phyloP scores from a whole-genome alignment of 2,888 invertebrate genomes.

The Phanerotoma sp. region DNA sequence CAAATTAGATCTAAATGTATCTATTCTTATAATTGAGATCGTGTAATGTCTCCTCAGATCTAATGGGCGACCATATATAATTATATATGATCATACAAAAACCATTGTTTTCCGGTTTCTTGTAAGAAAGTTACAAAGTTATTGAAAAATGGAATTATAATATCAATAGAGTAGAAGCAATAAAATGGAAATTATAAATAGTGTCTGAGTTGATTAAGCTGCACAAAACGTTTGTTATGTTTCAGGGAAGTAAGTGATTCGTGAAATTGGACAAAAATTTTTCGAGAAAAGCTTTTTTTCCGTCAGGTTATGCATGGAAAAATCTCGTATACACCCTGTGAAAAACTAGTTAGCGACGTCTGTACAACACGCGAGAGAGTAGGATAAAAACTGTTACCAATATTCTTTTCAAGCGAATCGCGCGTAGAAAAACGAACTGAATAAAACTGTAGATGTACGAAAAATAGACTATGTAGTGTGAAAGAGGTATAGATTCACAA shows the following conservation, averaged over 20 bases:
- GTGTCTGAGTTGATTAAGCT: no score
- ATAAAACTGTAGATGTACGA: conserved; percentile 14
- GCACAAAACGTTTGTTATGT: background rate
- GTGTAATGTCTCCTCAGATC: no score
- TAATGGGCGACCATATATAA: no score
- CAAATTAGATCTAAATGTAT: no score
- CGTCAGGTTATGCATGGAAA: conserved; percentile 11
- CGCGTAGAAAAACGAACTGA: conserved; percentile 14
- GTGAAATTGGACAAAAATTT: conserved; percentile 11
- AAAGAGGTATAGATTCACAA: conserved; percentile 13
- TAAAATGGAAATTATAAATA: no score
- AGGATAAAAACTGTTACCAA: conserved; percentile 1
- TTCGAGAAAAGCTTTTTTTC: background rate
- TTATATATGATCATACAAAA: no score
- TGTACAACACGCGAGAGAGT: conserved; percentile 11
- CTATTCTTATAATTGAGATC: no score
- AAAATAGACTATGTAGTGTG: background rate
- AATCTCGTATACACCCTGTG: conserved; percentile 12
- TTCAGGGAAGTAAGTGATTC: conserved; percentile 15
- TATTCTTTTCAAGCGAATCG: conserved; percentile 4
- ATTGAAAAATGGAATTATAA: no score
- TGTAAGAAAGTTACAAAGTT: no score
- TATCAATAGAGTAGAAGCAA: no score
- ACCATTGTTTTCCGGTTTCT: no score
- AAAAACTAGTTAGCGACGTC: conserved; percentile 16